Base-by-base conservation (phyloP, 2,113 vertebrate genomes). In the Centropus bengalensis region DNA sequence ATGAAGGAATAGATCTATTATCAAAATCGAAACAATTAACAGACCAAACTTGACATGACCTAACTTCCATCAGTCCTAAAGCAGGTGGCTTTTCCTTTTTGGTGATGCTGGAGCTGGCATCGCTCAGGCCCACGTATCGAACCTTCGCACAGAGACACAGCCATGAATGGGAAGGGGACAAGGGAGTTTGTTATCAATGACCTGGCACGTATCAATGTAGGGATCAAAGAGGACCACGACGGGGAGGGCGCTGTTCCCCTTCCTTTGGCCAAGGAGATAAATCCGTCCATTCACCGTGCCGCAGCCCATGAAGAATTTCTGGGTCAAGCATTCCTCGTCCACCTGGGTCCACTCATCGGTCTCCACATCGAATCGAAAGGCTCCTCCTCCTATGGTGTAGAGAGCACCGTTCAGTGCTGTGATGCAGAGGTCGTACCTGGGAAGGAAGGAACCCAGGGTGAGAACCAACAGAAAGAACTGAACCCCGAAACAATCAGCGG, bases 241-340 rank as follows among this genome's bases (percentile, higher is more conserved):
- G 5, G 98, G 98, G 56, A 97, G 77, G 16, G 75, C 91, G 70
- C 96, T 91, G 79, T 98, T 99, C 24, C 97, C 97, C 88, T 94
- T 98, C 78, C 97, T 98, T 93, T 99, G 98, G 8, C 98, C 98
- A 44, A 99, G 93, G 71, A 99, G 96, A 68, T 98, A 99, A 51
- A 99, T 98, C 71, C 97, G 98, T 9, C 98, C 98, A 8, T 97
- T 98, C 55, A 94, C 97, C 1, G 98, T 98, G 73, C 98, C 94
- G 90, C 99, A 99, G 28, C 98, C 98, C 86, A 97, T 98, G 95
- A 98, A 99, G 93, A 99, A 99, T 92, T 98, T 98, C 44, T 82
- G 96, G 51, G 98, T 56, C 87, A 99, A 89, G 89, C 95, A 97
- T 32, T 98, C 98, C 79, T 99, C 98, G 3, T 98, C 97, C 76